These are phyloP conservation scores for Lamproptera curius DNA, from an alignment of 2,888 invertebrate species.

Conservation along the genomic window DNA sequence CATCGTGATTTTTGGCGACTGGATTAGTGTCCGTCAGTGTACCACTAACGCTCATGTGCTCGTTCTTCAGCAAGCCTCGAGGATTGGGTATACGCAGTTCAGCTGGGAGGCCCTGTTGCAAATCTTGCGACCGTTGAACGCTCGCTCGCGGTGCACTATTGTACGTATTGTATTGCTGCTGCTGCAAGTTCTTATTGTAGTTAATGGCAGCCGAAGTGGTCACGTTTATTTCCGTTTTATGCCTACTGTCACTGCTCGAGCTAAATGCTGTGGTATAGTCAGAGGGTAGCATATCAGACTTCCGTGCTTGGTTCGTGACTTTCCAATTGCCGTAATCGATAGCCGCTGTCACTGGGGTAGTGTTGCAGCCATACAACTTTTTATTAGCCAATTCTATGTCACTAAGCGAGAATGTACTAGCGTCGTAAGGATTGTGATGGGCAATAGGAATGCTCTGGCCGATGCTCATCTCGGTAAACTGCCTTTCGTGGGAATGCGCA, in stretches of 20 bases:
- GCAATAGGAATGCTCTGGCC: conserved; percentile 56
- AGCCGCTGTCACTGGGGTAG: conserved; percentile 44
- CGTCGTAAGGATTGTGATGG: conserved; percentile 63
- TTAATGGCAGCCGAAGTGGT: conserved; percentile 44
- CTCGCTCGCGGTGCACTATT: conserved; percentile 49
- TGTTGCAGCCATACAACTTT: conserved; percentile 55
- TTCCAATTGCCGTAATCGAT: conserved; percentile 70
- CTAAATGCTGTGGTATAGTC: conserved; percentile 59
- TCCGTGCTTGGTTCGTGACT: conserved; percentile 52
- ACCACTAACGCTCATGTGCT: conserved; percentile 43
- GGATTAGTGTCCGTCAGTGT: conserved; percentile 43
- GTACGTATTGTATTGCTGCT: conserved; percentile 56
- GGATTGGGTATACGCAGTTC: conserved; percentile 69
- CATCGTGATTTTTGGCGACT: conserved; percentile 50
- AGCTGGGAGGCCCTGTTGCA: conserved; percentile 54
- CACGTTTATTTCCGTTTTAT: conserved; percentile 45
- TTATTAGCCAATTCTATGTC: conserved; percentile 69
- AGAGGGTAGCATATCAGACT: conserved; percentile 56
- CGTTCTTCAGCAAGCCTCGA: conserved; percentile 51
- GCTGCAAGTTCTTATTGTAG: conserved; percentile 60
- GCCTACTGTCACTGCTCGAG: conserved; percentile 48
- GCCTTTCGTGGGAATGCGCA: conserved; percentile 51
- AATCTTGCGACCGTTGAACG: conserved; percentile 50
- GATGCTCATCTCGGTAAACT: conserved; percentile 41
- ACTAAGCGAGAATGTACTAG: conserved; percentile 57